Evolutionary conservation across 2,888 invertebrate species (phyloP), one percentile per base, ranked within the genome.

Genomic region (Troides helena): DNA sequence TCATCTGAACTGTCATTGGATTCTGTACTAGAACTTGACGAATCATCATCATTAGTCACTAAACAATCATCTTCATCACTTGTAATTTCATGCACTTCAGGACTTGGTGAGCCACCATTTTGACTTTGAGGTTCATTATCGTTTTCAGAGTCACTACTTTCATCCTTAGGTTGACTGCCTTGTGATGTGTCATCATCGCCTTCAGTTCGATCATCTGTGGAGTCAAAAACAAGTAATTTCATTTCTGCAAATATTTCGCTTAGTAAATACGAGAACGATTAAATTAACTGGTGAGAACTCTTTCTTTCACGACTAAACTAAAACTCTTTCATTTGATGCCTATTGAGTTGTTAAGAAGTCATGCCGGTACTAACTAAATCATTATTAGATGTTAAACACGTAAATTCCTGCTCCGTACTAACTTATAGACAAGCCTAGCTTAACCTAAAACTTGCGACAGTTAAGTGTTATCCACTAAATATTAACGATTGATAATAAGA

Each of bases 1-100:
- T 80, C 79, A 93, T 95, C 93, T 93, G 96, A 75, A 94, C 95
- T 81, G 93, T 92, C 81, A 94, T 94, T 88, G 75, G 86, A 87
- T 70, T 88, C 89, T 65, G 89, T 81, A 83, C 88, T 89, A 93
- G 96, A 74, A 94, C 95, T 85, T 78, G 92, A 87, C 75, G 86
- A 85, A 69, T 85, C 93, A 84, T 87, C 91, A 78, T 93, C 93
- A 82, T 90, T 89, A 79, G 88, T 95, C 89, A 89, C 87, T 73
- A 87, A 82, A 80, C 88, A 87, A 78, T 94, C 94, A 76, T 95
- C 95, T 73, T 93, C 93, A 77, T 94, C 94, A 85, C 93, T 93
- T 66, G 91, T 89, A 68, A 93, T 93, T 80, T 93, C 93, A 78
- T 93, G 93, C 7, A 93, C 93, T 76, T 93, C 94, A 60, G 89